Base-by-base conservation (phyloP, 2,113 vertebrate species). In the Corythornis vintsioides region DNA sequence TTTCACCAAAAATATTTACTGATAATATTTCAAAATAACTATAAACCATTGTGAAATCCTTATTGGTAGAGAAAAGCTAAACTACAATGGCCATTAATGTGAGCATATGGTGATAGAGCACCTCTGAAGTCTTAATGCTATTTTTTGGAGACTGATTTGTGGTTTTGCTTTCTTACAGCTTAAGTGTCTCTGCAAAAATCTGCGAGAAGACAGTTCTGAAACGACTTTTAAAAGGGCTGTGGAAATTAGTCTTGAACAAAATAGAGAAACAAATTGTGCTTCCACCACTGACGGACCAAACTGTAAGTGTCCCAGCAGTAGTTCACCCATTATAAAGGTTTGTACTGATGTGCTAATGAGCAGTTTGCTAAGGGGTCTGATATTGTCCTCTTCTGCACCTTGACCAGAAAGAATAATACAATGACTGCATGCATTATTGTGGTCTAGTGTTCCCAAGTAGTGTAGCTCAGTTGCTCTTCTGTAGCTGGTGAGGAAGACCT, bases 161-260 rank as follows among this genome's bases (percentile, higher is more conserved):
- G 33, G 20, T 93, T 89, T 89, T 52, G 8, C 86, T 78, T 81
- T 87, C 65, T 97, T 98, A 29, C 98, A 99, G 99, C 85, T 98
- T 99, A 97, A 99, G 98, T 64, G 95, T 99, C 64, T 99, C 99
- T 77, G 99, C 99, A 16, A 99, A 99, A 98, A 99, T 99, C 94
- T 99, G 99, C 92, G 99, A 99, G 98, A 99, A 99, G 97, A 99
- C 99, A 1, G 99, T 99, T 42, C 96, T 99, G 88, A 99, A 99
- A 91, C 97, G 99, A 55, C 98, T 99, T 83, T 97, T 99, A 91
- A 99, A 99, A 96, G 99, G 99, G 92, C 97, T 99, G 2, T 99
- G 99, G 99, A 99, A 99, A 88, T 97, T 99, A 13, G 99, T 99
- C 56, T 96, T 99, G 91, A 99, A 99, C 95, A 99, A 97, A 97